Conservation (phyloP, 1,140 invertebrate species). For the Drosophila suzukii region DNA sequence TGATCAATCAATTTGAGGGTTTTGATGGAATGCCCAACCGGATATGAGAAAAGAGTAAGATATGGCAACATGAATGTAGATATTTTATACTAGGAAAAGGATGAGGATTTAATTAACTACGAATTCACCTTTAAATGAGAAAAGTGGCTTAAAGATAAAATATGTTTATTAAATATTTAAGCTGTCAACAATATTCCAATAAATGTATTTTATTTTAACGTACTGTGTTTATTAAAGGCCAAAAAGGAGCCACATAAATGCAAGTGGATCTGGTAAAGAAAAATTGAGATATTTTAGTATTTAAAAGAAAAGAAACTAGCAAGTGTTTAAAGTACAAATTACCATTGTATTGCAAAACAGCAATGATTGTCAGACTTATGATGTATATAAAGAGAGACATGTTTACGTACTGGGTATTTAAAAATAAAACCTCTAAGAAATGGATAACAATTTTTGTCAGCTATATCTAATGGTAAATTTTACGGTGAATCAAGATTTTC, state of each 20-base stretch:
- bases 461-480: background rate
- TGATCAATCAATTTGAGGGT: constrained; percentile 69
- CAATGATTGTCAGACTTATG: background rate
- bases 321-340: background rate
- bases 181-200: too few species aligned
- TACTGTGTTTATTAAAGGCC: too few species aligned
- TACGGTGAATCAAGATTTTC: background rate
- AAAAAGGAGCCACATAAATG: too few species aligned
- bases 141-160: background rate
- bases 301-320: background rate
- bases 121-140: background rate
- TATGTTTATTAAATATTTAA: too few species aligned
- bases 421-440: background rate
- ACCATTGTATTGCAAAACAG: background rate
- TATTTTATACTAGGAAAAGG: background rate
- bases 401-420: background rate
- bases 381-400: background rate
- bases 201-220: too few species aligned
- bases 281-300: too few species aligned
- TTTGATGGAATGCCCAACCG: constrained; percentile 7
- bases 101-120: constrained; percentile 7
- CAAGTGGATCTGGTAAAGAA: background rate
- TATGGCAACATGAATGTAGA: constrained; percentile 27
- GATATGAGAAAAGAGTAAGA: constrained; percentile 38
- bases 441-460: background rate